Evolutionary conservation across 2,888 invertebrate genomes (phyloP), one percentile per base, ranked within the genome.

Genomic region (Chrysolina haemoptera): DNA sequence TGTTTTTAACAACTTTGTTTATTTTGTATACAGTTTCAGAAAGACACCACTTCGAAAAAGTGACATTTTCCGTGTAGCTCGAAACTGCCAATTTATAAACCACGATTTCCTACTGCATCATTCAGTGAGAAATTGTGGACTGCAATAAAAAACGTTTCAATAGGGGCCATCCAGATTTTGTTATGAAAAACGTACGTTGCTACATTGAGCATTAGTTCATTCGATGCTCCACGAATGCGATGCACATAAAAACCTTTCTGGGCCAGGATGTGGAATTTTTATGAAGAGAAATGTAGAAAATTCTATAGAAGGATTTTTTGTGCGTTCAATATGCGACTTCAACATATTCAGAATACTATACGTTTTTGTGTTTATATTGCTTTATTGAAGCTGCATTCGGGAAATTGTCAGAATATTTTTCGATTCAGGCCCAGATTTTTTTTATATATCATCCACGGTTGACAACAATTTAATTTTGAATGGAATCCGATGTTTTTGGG

Each of bases 231-330:
- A 81, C 80, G 79, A 79, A 75, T 76, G 77, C 75, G 70, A 78
- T 75, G 8, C 53, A 79, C 35, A 35, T 78, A 80, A 80, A 82
- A 82, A 78, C 83, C 79, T 76, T 81, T 73, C 78, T 76, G 62
- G 78, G 81, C 81, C 35, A 74, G 79, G 80, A 81, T 81, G 77
- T 77, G 82, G 82, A 82, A 82, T 83, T 83, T 82, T 83, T 83
- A 83, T 83, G 80, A 82, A 82, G 77, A 74, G 79, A 78, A 63
- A 80, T 69, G 79, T 80, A 79, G 80, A 79, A 83, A 82, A 82
- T 82, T 80, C 75, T 79, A 82, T 79, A 79, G 8, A 83, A 81
- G 80, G 82, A 82, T 82, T 82, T 83, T 80, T 81, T 82, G 79
- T 75, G 76, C 78, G 80, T 73, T 76, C 79, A 78, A 79, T 80